A percentile compares a stretch with the other conserved stretches of the same genome.
Conservation (phyloP, 1,140 invertebrate genomes). For the Saccostrea cuccullata region DNA sequence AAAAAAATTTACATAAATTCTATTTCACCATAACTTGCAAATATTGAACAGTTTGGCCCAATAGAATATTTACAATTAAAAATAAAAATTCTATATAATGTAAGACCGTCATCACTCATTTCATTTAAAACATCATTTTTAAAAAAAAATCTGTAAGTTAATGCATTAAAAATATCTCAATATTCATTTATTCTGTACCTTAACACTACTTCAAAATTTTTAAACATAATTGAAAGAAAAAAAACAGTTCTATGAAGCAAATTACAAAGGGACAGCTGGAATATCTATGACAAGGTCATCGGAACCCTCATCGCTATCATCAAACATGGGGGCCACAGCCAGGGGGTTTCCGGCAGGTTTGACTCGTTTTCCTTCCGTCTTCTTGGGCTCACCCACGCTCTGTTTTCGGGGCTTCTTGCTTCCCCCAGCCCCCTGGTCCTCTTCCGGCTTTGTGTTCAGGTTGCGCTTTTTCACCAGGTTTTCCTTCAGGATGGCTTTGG, state of each 20-base stretch:
- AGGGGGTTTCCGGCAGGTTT: constrained; percentile 52
- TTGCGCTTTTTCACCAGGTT: constrained; percentile 42
- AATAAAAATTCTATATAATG: neutral
- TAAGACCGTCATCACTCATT: neutral
- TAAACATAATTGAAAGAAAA: neutral
- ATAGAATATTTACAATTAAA: neutral
- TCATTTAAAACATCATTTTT: neutral
- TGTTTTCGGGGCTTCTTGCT: constrained; percentile 39
- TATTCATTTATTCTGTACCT: neutral
- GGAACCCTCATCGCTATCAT: constrained; percentile 71
- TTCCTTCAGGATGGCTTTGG: constrained; percentile 38
- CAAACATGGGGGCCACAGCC: constrained; percentile 66
- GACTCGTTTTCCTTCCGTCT: constrained; percentile 44
- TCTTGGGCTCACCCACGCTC: constrained; percentile 45
- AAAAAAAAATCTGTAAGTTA: neutral
- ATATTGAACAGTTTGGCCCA: neutral
- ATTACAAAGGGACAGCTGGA: constrained; percentile 55
- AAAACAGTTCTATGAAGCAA: neutral
- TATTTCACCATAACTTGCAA: neutral
- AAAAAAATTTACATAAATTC: neutral
- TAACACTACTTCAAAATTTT: neutral
- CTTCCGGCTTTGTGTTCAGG: constrained; percentile 23
- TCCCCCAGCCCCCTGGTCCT: neutral
- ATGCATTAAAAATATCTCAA: neutral
- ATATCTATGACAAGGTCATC: constrained; percentile 72